These are phyloP conservation scores for Cryptomyrus ogoouensis DNA, from an alignment of 2,113 vertebrate genomes.

Conservation along the genomic window DNA sequence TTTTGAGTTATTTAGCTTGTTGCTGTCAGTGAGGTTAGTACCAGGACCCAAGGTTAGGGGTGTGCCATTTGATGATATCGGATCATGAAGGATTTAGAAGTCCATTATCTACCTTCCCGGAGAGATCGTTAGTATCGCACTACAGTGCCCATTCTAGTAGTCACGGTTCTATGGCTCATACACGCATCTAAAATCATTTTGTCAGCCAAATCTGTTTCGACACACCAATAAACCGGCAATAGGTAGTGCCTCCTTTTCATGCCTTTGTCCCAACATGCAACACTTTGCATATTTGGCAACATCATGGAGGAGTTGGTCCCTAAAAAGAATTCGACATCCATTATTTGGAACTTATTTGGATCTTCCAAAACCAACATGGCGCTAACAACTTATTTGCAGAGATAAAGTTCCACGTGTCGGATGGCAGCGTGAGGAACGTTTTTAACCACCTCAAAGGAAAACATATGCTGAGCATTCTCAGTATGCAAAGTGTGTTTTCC, in stretches of 20 bases:
- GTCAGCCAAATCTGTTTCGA: background rate
- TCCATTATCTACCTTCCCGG: background rate
- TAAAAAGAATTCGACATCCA: background rate
- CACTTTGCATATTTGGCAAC: background rate
- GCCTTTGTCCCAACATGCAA: background rate
- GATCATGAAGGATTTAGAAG: background rate
- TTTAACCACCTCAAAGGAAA: background rate
- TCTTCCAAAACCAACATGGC: background rate
- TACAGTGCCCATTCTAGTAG: no score
- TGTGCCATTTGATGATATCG: background rate
- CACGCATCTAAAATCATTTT: background rate
- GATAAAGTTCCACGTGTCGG: background rate
- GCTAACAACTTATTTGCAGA: background rate
- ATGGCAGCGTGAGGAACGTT: background rate
- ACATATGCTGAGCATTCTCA: background rate
- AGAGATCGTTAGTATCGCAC: background rate
- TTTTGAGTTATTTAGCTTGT: background rate
- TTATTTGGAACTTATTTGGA: background rate
- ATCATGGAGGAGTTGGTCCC: background rate
- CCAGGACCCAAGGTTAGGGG: background rate
- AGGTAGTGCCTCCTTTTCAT: background rate
- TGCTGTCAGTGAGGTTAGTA: background rate
- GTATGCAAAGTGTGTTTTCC: background rate
- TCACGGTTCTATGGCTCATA: no score
- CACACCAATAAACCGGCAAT: background rate